Conservation (phyloP, 2,888 invertebrate species). For the Pelosia muscerda region DNA sequence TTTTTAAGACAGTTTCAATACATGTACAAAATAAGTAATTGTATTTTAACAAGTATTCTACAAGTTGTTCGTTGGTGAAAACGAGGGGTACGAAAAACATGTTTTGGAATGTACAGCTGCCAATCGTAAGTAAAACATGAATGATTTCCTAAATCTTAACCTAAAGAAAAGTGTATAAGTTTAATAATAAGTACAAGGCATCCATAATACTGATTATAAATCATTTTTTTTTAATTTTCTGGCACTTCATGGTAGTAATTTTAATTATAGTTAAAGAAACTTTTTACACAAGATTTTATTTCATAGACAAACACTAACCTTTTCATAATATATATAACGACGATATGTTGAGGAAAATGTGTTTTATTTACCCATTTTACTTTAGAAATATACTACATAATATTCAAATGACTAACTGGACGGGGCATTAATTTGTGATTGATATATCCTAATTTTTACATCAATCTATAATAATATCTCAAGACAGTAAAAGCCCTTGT, state of each 20-base stretch:
- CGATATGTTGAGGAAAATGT: slow-evolving; percentile 40
- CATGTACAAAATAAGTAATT: no score
- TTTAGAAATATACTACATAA: slow-evolving; percentile 29
- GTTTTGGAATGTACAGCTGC: slow-evolving; percentile 44
- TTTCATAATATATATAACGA: slow-evolving; percentile 41
- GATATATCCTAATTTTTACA: slow-evolving; percentile 28
- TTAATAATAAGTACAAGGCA: slow-evolving; percentile 60
- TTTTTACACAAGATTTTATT: slow-evolving; percentile 47
- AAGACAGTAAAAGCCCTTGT: slow-evolving; percentile 45
- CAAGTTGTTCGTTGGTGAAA: no score
- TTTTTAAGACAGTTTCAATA: no score
- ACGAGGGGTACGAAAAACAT: no score
- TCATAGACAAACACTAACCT: slow-evolving; percentile 49
- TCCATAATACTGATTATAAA: slow-evolving; percentile 63
- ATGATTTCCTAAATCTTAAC: slow-evolving; percentile 41
- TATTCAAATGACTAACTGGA: slow-evolving; percentile 52
- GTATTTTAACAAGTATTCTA: no score
- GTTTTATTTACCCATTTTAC: slow-evolving; percentile 24
- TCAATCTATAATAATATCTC: slow-evolving; percentile 39
- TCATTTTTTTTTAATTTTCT: slow-evolving; percentile 53
- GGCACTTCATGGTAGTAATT: slow-evolving; percentile 55
- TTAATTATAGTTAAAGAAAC: slow-evolving; percentile 49
- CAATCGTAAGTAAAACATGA: slow-evolving; percentile 40
- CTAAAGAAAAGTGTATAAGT: slow-evolving; percentile 48
- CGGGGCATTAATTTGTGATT: slow-evolving; percentile 55